Percentiles rank a stretch among this genome's conserved stretches.
Evolutionary conservation across 2,797 vertebrate species (phyloP).

Genomic region (Polyboroides typus): DNA sequence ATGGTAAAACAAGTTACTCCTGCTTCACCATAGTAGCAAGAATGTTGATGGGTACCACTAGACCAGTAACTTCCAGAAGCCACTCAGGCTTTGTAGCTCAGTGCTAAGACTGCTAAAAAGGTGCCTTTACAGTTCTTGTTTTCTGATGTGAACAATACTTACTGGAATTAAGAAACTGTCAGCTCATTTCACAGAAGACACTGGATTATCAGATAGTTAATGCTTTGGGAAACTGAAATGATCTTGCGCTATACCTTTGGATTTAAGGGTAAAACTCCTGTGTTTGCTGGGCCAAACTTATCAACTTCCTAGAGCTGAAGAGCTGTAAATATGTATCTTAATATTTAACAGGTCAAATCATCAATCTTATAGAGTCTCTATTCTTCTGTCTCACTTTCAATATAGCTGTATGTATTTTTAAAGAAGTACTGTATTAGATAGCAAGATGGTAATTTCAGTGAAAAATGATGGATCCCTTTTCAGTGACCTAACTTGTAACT

Average conservation of each 20-base stretch:
- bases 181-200: background rate
- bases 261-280: background rate
- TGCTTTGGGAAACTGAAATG: background rate
- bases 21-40: background rate
- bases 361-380: slow-evolving; percentile 54
- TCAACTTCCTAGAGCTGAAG: background rate
- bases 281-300: background rate
- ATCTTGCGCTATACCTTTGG: background rate
- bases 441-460: slow-evolving; percentile 69
- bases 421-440: slow-evolving; percentile 66
- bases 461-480: slow-evolving; percentile 66
- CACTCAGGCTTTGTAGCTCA: background rate
- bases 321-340: slow-evolving; percentile 71
- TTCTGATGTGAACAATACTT: background rate
- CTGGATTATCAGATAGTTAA: background rate
- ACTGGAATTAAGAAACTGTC: background rate
- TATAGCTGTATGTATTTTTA: slow-evolving; percentile 71
- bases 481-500: slow-evolving; percentile 53
- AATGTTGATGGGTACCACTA: background rate
- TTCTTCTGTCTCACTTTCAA: slow-evolving; percentile 42
- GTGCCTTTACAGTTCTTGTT: background rate
- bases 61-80: background rate
- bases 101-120: background rate
- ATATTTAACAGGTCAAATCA: slow-evolving; percentile 70
- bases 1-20: background rate